These are phyloP conservation scores for Ceramica pisi DNA, from an alignment of 2,888 invertebrate genomes.

Conservation along the genomic window DNA sequence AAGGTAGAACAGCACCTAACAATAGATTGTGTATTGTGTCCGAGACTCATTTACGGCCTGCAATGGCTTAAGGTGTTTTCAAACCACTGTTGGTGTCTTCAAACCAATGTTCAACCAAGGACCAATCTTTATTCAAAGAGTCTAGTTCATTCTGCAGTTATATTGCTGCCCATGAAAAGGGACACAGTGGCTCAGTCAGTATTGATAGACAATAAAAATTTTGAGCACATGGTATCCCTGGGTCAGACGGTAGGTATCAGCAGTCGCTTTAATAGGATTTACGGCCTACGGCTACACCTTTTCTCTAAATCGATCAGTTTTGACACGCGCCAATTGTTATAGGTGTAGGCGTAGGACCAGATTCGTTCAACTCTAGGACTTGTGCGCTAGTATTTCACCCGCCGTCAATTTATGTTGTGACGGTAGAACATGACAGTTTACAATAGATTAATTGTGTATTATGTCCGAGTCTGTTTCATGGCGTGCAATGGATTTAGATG, in stretches of 20 bases:
- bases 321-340: not conserved
- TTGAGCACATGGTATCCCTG: not conserved
- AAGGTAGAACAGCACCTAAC: not conserved
- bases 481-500: too few species aligned
- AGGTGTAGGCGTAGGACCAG: not conserved
- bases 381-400: not conserved
- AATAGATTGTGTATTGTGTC: not conserved
- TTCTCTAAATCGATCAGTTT: not conserved
- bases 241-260: not conserved
- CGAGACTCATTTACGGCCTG: not conserved
- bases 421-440: not conserved
- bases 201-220: not conserved
- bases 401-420: not conserved
- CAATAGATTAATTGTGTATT: constrained; percentile 6
- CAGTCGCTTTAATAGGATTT: not conserved
- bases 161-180: too few species aligned
- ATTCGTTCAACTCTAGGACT: not conserved
- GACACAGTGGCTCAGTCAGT: too few species aligned
- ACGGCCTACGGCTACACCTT: not conserved
- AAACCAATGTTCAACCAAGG: too few species aligned
- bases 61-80: too few species aligned
- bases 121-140: too few species aligned
- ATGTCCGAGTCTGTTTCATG: not conserved
- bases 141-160: too few species aligned
- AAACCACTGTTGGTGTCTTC: too few species aligned